Evolutionary conservation across 2,888 invertebrate genomes (phyloP), one percentile per base, ranked within the genome.

Genomic region (Lochmaea capreae): DNA sequence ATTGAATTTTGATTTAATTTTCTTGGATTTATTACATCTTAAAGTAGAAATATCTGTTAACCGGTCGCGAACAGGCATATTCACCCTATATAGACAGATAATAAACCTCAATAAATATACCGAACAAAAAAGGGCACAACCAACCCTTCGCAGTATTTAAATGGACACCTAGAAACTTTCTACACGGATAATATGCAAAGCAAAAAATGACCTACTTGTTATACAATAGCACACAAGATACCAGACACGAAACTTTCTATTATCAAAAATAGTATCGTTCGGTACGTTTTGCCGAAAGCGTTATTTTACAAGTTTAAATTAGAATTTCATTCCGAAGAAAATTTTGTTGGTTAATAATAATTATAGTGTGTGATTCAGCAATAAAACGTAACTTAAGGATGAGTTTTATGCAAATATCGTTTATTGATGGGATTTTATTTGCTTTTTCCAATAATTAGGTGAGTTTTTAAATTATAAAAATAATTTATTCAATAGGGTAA

Each of bases 201-300:
- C 81, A 84, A 84, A 84, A 85, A 84, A 84, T 83, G 84, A 77
- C 83, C 84, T 80, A 84, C 79, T 80, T 82, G 18, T 79, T 46
- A 33, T 39, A 11, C 69, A 62, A 33, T 33, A 46, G 43, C 43
- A 59, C 33, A 57, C 67, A 74, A 71, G 67, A 70, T 1, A 39
- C 54, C 18, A 18, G 14, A 26, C 18, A 16, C 11, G 72, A 70
- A 75, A 76, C 76, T 79, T 78, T 78, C 78, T 78, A 74, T 18
- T 2, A 59, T 54, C 59, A 26, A 73, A 68, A 69, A 78, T 76
- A 76, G 78, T 80, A 76, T 73, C 76, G 77, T 77, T 79, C 77
- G 75, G 77, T 78, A 73, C 74, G 73, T 76, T 76, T 46, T 46
- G 14, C 14, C 46, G 67, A 39, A 6, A 43, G 42, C 58, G 46